Conservation (phyloP, 2,888 invertebrate species). For the Liodrosophila aerea region DNA sequence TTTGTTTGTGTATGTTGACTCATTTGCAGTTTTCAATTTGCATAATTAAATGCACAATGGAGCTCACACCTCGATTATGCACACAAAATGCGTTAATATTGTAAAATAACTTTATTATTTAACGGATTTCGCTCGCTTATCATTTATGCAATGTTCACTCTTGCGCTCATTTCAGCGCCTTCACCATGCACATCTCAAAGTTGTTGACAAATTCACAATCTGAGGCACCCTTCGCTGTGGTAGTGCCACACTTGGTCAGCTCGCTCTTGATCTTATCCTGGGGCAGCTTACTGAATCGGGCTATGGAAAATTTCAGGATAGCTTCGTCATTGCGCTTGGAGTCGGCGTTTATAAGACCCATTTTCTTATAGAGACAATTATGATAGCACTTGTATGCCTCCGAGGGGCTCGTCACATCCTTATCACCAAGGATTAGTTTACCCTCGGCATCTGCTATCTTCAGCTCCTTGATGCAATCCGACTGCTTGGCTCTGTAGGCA, state of each 20-base stretch:
- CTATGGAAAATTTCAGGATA: slow-evolving; percentile 39
- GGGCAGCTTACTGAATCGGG: slow-evolving; percentile 31
- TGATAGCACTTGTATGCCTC: slow-evolving; percentile 58
- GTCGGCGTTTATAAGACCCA: slow-evolving; percentile 42
- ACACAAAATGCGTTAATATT: slow-evolving; percentile 62
- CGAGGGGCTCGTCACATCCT: slow-evolving; percentile 44
- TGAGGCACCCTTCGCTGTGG: slow-evolving; percentile 15
- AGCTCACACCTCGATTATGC: slow-evolving; percentile 47
- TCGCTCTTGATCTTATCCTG: slow-evolving; percentile 49
- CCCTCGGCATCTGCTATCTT: slow-evolving; percentile 45
- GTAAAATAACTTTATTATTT: slow-evolving; percentile 68
- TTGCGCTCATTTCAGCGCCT: slow-evolving; percentile 40
- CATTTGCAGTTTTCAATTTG: slow-evolving; percentile 69
- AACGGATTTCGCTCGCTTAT: slow-evolving; percentile 43
- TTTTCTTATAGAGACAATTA: slow-evolving; percentile 56
- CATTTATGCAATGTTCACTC: slow-evolving; percentile 38
- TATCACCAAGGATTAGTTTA: slow-evolving; percentile 33
- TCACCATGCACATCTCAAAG: slow-evolving; percentile 54
- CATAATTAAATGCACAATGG: slow-evolving; percentile 66
- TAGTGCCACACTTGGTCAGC: slow-evolving; percentile 32
- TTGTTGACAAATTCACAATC: slow-evolving; percentile 43
- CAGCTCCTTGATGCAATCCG: slow-evolving; percentile 60
- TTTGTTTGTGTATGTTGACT: slow-evolving; percentile 29
- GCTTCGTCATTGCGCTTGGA: slow-evolving; percentile 38
- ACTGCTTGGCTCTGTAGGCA: slow-evolving; percentile 36